These are phyloP conservation scores for Pyrocoelia pectoralis DNA, from an alignment of 2,888 invertebrate species.

Conservation along the genomic window DNA sequence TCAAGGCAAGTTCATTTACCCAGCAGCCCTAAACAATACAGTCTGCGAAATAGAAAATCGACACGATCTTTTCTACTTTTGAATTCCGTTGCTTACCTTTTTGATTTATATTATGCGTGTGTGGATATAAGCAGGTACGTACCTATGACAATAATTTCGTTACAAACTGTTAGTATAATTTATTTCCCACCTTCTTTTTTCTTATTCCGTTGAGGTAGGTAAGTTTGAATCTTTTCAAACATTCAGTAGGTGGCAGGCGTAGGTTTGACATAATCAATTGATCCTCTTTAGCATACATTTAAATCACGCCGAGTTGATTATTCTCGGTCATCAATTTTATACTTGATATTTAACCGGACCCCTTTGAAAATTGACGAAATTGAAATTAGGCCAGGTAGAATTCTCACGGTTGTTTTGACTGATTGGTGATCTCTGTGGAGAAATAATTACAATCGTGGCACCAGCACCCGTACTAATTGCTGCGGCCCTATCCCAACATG, in stretches of 20 bases:
- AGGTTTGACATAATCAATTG: constrained; percentile 3
- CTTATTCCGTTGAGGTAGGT: constrained; percentile 7
- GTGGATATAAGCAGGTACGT: constrained; percentile 9
- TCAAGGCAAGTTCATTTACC: constrained; percentile 44
- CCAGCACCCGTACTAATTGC: constrained; percentile 29
- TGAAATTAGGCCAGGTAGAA: constrained; percentile 1
- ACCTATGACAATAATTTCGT: not conserved
- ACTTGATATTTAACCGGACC: not conserved
- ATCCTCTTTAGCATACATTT: constrained; percentile 7
- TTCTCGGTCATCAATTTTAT: constrained; percentile 8
- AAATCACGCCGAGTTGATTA: constrained; percentile 6
- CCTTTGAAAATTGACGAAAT: not conserved
- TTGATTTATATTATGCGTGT: constrained; percentile 30
- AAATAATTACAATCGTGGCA: constrained; percentile 12
- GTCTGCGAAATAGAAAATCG: constrained; percentile 49
- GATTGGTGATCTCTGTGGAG: too few relatives aligned
- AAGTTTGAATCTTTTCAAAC: not conserved
- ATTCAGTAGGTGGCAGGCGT: constrained; percentile 3
- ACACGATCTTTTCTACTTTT: constrained; percentile 17
- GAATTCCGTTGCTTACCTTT: constrained; percentile 34
- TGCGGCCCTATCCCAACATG: constrained; percentile 48
- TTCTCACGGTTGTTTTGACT: not conserved
- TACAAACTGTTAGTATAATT: not conserved
- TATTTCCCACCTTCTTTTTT: too few relatives aligned
- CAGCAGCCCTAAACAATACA: constrained; percentile 49